A percentile compares a stretch with the other conserved stretches of the same genome.
These are phyloP conservation scores for Drosophila merina DNA, from an alignment of 2,888 invertebrate genomes.

Conservation along the genomic window DNA sequence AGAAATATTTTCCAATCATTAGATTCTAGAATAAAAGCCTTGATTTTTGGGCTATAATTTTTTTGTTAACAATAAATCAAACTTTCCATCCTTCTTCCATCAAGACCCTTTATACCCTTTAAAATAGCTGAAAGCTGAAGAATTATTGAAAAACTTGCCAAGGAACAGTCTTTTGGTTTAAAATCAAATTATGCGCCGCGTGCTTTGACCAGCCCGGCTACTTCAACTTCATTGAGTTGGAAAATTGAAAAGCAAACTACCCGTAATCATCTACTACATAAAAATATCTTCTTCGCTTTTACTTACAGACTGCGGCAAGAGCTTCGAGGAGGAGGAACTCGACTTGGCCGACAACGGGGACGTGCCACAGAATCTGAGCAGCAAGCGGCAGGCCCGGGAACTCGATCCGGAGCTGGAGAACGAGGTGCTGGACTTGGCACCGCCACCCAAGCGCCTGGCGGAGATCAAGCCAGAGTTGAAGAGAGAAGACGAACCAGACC, in stretches of 20 bases:
- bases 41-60: no score
- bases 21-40: no score
- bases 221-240: slow-evolving; percentile 82
- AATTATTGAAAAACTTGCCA: slow-evolving; percentile 74
- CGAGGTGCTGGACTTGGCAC: slow-evolving; percentile 78
- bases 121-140: slow-evolving; percentile 26
- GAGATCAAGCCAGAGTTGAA: slow-evolving; percentile 3
- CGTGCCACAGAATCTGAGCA: slow-evolving; percentile 75
- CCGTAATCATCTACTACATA: slow-evolving; percentile 32
- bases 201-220: slow-evolving; percentile 55
- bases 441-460: slow-evolving; percentile 69
- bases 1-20: no score
- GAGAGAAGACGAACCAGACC: slow-evolving; percentile 20
- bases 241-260: slow-evolving; percentile 83
- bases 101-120: neutral
- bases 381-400: slow-evolving; percentile 68
- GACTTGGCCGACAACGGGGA: slow-evolving; percentile 45
- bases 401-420: slow-evolving; percentile 61
- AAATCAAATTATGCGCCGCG: slow-evolving; percentile 69
- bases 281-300: slow-evolving; percentile 24
- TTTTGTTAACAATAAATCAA: no score
- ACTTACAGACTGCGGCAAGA: slow-evolving; percentile 79
- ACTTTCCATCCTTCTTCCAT: no score
- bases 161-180: slow-evolving; percentile 23
- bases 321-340: slow-evolving; percentile 69